Percentiles rank a stretch among this genome's conserved stretches.
These are phyloP conservation scores for Morbakka virulenta DNA, from an alignment of 30 jellyfish, hydroid and myxozoan genomes.

Conservation along the genomic window DNA sequence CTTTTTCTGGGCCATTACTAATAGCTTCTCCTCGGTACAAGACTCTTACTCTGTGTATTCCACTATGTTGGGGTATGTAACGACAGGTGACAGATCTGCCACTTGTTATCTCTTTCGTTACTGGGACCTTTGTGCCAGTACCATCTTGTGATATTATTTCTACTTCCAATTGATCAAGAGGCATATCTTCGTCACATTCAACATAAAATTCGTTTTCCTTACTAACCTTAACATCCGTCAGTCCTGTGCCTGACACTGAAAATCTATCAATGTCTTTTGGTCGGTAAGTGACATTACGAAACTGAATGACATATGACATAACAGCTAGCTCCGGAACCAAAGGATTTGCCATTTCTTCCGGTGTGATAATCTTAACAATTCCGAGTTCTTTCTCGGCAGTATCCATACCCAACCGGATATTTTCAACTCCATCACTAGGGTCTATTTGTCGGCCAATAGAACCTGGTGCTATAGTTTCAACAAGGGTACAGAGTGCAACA, in stretches of 20 bases:
- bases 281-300: conserved; percentile 33
- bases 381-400: conserved; percentile 78
- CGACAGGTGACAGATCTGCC: conserved; percentile 63
- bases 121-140: conserved; percentile 55
- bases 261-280: conserved; percentile 4
- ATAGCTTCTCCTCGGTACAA: conserved; percentile 79
- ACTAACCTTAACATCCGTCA: conserved; percentile 79
- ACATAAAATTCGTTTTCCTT: conserved; percentile 75
- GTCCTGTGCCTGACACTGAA: conserved; percentile 87
- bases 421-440: conserved; percentile 55
- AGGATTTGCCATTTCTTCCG: conserved; percentile 92
- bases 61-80: conserved; percentile 74
- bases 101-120: conserved; percentile 45
- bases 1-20: conserved; percentile 79
- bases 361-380: conserved; percentile 60
- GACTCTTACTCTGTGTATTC: conserved; percentile 61
- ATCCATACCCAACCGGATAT: conserved; percentile 73
- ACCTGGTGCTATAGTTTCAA: conserved; percentile 76
- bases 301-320: conserved; percentile 87
- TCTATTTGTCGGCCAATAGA: conserved; percentile 24
- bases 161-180: conserved; percentile 43
- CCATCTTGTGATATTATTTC: conserved; percentile 64
- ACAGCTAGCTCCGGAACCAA: conserved; percentile 90
- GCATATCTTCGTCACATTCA: conserved; percentile 72
- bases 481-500: conserved; percentile 81